phyloP scores from a whole-genome alignment of 2,797 vertebrate genomes.

The Ptychobarbus kaznakovi region DNA sequence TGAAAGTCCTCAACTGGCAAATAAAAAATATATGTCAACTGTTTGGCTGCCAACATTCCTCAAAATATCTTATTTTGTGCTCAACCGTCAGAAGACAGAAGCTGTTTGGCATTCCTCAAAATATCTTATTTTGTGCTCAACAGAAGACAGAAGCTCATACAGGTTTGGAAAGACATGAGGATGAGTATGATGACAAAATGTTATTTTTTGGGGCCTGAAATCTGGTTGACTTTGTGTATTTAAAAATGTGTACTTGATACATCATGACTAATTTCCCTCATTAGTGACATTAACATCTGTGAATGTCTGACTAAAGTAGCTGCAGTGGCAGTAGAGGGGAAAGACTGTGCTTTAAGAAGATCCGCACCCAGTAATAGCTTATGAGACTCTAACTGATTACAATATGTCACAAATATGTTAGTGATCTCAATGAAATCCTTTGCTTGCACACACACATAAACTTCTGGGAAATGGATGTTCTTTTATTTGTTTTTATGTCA shows the following conservation, averaged over 20 bases:
- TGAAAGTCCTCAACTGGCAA: no score
- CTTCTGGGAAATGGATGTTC: conserved; percentile 11
- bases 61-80: not conserved
- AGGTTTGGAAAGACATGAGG: not conserved
- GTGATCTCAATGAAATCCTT: conserved; percentile 44
- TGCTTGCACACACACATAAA: conserved; percentile 8
- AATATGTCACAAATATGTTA: conserved; percentile 37
- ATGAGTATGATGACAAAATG: not conserved
- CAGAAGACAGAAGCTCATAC: not conserved
- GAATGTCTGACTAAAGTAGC: not conserved
- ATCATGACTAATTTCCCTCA: not conserved
- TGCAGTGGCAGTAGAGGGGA: not conserved
- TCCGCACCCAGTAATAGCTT: conserved; percentile 44
- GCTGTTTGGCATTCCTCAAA: not conserved
- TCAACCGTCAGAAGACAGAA: no score
- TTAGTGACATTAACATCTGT: not conserved
- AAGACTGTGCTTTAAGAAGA: not conserved
- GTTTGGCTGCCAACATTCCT: no score
- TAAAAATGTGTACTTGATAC: not conserved
- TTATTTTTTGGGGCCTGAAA: not conserved
- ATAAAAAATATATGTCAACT: no score
- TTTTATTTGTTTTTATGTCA: conserved; percentile 16
- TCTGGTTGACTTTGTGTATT: not conserved
- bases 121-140: not conserved
- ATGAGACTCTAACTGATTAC: conserved; percentile 5